phyloP scores from a whole-genome alignment of 2,113 vertebrate genomes.

The Phasianus colchicus region DNA sequence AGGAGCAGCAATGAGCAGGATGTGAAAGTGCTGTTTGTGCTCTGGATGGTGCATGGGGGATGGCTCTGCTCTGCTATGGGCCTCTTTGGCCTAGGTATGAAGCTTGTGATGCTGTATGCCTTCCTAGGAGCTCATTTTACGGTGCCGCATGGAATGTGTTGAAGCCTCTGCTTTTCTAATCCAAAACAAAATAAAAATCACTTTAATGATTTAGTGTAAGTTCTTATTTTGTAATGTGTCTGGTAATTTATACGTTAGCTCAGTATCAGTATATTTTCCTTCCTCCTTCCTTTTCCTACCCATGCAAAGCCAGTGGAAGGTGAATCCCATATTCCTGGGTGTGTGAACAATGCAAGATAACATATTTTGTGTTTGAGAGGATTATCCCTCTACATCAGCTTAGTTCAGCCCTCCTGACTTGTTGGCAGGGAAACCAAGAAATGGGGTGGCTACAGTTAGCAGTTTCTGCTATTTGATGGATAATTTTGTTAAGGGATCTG shows the following conservation, averaged over 20 bases:
- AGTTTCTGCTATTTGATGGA: neutral
- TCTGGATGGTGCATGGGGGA: neutral
- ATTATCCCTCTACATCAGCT: neutral
- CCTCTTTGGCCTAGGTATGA: neutral
- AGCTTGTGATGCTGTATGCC: neutral
- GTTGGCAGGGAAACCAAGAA: neutral
- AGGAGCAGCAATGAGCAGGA: neutral
- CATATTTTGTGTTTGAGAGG: neutral
- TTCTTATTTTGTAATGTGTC: neutral
- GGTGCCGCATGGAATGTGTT: neutral
- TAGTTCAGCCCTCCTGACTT: neutral
- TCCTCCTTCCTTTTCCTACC: no score
- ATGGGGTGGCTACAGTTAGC: neutral
- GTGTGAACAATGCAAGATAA: neutral
- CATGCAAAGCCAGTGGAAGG: neutral
- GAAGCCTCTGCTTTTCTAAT: neutral
- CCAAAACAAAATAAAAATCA: neutral
- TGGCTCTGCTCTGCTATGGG: neutral
- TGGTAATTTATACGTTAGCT: neutral
- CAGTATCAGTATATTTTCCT: neutral
- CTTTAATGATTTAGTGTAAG: neutral
- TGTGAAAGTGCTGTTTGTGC: fast-evolving
- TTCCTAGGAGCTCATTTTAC: neutral
- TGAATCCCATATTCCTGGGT: neutral
- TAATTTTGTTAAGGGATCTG: neutral